Base-by-base conservation (phyloP, 2,113 vertebrate species). In the Gobio gobio region DNA sequence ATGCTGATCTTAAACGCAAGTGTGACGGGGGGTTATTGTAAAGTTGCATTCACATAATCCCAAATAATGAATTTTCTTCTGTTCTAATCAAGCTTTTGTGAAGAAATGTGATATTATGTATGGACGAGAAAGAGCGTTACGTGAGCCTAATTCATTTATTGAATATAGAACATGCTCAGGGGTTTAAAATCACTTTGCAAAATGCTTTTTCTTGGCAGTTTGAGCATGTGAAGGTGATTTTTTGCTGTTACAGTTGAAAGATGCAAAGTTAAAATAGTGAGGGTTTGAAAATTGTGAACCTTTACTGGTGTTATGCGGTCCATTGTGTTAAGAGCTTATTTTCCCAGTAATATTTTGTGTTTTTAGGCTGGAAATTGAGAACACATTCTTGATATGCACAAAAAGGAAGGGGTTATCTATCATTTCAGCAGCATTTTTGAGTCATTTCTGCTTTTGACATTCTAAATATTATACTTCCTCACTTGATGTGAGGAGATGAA, bases 241-340 rank as follows among this genome's bases (percentile, higher is more conserved):
- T 81, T 51, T 68, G n/a, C 61, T 68, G 59, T 81, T 81, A 54
- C 78, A 51, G 13, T 79, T 63, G 24, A 79, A 26, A 45, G 12
- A 3, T 63, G 5, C 4, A 58, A 63, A 26, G n/a, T 79, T 79
- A 26, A 16, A 59, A 1, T 43, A 16, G 20, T 58, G 12, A 78
- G 58, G 13, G 6, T 63, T 45, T 61, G 2, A 0, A 18, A 20
- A 3, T 29, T 16, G 12, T 10, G 6, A 40, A 33, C 18, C 0
- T 78, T 43, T 61, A 59, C 56, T 78, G 54, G 3, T 43, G 58
- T 79, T 12, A 45, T 10, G 40, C 45, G 4, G 36, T 47, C 40
- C n/a, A 47, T 47, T 47, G n/a, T 68, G 10, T 68, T 80, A 61
- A 61, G 33, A 78, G 36, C 3, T 61, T 61, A 43, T 58, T 78